Base-by-base conservation (phyloP, 2,797 vertebrate species). In the Fratercula arctica region DNA sequence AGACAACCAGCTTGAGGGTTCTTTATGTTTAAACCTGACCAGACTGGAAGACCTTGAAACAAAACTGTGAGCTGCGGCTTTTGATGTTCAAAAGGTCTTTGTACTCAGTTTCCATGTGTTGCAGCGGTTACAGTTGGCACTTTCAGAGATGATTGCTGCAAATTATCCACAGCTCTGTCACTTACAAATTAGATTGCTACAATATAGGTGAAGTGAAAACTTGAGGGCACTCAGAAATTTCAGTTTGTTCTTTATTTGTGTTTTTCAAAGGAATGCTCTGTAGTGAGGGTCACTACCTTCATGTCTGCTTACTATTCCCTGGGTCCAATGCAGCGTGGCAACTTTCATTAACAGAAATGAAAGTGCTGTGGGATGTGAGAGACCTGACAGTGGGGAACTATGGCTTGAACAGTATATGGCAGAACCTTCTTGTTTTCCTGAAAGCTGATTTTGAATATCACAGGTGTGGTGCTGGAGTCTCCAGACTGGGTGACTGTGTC, bases 1-100 rank as follows among this genome's bases (percentile, higher is more conserved):
- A 93, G 75, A 50, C 45, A 72, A 41, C 16, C 69, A 61, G 46
- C 51, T 85, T 67, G 78, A 63, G 33, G 8, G 25, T n/a, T 89
- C 73, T 83, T 87, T 73, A 54, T 81, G 3, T 73, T 94, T 89
- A 89, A 87, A 56, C 35, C 59, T 73, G 57, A 75, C 37, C 31
- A 48, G 43, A 37, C 29, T 78, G 64, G 31, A 60, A 83, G 72
- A 78, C 25, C 69, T 89, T 73, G 61, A 91, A 89, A 86, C 23
- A 73, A 75, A 87, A 35, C 33, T 53, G 21, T 2, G 6, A 91
- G 23, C 46, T 81, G 76, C 1, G 4, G 39, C 39, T 89, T 93
- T 75, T 67, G 39, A 16, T 69, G 43, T 45, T 91, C 41, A 56
- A 54, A 83, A 83, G 45, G 54, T 51, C 61, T 76, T 72, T 84